Evolutionary conservation across 2,113 vertebrate genomes (phyloP).

Genomic region (Etia nguti): DNA sequence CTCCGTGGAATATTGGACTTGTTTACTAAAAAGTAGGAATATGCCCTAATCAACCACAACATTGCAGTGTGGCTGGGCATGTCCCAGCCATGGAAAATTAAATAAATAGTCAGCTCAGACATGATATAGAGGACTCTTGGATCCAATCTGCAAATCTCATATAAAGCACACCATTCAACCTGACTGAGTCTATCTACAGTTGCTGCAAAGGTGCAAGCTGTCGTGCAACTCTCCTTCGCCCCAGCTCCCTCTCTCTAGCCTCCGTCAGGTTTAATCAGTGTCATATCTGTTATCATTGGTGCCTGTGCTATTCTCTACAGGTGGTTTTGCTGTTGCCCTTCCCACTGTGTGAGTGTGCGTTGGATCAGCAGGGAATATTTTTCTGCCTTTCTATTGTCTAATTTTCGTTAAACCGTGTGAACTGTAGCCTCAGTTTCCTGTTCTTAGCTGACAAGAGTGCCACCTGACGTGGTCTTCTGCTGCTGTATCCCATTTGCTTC

Average conservation of each 20-base stretch:
- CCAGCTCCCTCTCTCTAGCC: not conserved
- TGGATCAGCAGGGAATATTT: not conserved
- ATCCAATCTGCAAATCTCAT: not conserved
- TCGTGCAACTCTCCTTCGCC: not conserved
- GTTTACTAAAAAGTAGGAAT: slow-evolving; percentile 3
- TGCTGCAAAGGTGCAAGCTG: not conserved
- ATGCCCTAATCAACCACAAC: not conserved
- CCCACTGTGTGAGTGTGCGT: not conserved
- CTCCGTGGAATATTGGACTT: slow-evolving; percentile 7
- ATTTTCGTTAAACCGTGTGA: not conserved
- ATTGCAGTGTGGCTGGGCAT: not conserved
- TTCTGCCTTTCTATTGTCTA: not conserved
- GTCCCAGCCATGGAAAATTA: not conserved
- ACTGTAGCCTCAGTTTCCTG: not conserved
- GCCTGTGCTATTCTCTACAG: not conserved
- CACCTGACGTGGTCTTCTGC: not conserved
- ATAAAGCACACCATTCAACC: not conserved
- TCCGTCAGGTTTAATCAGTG: not conserved
- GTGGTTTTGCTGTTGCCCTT: not conserved
- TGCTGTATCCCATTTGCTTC: not conserved
- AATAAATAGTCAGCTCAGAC: not conserved
- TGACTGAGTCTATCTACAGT: not conserved
- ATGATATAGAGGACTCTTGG: not conserved
- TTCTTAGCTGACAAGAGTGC: not conserved
- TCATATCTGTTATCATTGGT: not conserved